Evolutionary conservation across 2,797 vertebrate species (phyloP), one percentile per base, ranked within the genome.

Genomic region (Neopelma chrysocephalum): DNA sequence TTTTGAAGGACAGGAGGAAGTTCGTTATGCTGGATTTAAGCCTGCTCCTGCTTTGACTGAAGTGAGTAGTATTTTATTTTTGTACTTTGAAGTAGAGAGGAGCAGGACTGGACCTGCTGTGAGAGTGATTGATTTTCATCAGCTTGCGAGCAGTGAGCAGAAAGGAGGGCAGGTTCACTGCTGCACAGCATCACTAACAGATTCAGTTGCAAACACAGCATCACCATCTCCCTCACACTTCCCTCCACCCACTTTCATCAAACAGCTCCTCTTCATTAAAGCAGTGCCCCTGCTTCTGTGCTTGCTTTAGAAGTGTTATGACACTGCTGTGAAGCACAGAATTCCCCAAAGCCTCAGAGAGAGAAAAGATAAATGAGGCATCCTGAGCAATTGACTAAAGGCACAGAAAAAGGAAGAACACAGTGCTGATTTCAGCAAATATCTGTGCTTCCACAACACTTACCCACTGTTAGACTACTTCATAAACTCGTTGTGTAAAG

Each of bases 241-340:
- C 57, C 65, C 62, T 91, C 89, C 76, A 69, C 91, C 75, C 75
- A 87, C 89, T 72, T 81, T 80, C 84, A 95, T 93, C 79, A 85
- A 94, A 92, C 36, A 94, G 94, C 82, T 95, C 31, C 51, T 94
- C 71, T 85, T 94, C 90, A 95, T 90, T 97, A 96, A 95, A 94
- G 85, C 94, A 73, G 38, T 91, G 87, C 57, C 77, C 66, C 82
- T 82, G 92, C 89, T 82, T 92, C 92, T 54, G 60, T 75, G 62
- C 93, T 93, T 81, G 53, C 87, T 87, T 97, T 90, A 91, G 85
- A 93, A 95, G 86, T 96, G 91, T 92, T 92, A 85, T 90, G 87
- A 96, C 93, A 94, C 86, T 64, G 87, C 85, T 95, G 93, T 91
- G 96, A 96, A 94, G 90, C 32, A 68, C 42, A 95, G 91, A 94